These are phyloP conservation scores for Cardiocondyla obscurior DNA, from an alignment of 1,140 invertebrate species.

Conservation along the genomic window DNA sequence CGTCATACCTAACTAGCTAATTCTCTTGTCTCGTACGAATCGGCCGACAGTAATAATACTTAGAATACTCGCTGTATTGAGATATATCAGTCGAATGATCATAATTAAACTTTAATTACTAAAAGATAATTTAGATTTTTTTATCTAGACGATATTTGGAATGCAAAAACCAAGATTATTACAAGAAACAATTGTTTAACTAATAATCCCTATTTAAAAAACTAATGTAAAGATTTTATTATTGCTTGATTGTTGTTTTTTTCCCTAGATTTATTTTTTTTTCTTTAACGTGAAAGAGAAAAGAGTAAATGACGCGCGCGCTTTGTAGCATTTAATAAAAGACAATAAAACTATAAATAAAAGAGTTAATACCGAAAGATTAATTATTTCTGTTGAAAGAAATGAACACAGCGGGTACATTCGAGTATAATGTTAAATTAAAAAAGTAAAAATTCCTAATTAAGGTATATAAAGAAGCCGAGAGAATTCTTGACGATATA, in stretches of 20 bases:
- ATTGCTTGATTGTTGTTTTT: too few species aligned
- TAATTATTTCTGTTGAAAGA: background rate
- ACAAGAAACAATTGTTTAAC: background rate
- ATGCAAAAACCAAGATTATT: background rate
- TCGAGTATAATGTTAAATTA: background rate
- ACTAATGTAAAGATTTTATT: too few species aligned
- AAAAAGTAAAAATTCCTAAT: background rate
- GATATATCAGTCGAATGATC: background rate
- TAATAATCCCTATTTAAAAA: too few species aligned
- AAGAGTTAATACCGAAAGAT: too few species aligned
- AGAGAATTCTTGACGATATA: background rate
- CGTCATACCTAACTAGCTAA: constrained; percentile 67
- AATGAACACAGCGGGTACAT: background rate
- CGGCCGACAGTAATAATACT: constrained; percentile 6
- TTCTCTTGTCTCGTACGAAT: constrained; percentile 36
- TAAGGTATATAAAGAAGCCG: background rate
- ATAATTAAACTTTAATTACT: constrained; percentile 34
- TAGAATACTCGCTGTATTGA: background rate
- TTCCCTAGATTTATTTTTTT: too few species aligned
- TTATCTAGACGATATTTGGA: background rate
- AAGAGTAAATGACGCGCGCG: too few species aligned
- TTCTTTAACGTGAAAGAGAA: too few species aligned
- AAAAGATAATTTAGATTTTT: background rate
- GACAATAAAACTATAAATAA: too few species aligned
- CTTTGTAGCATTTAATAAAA: too few species aligned